Conservation (phyloP, 2,113 vertebrate species). For the Gobio gobio region DNA sequence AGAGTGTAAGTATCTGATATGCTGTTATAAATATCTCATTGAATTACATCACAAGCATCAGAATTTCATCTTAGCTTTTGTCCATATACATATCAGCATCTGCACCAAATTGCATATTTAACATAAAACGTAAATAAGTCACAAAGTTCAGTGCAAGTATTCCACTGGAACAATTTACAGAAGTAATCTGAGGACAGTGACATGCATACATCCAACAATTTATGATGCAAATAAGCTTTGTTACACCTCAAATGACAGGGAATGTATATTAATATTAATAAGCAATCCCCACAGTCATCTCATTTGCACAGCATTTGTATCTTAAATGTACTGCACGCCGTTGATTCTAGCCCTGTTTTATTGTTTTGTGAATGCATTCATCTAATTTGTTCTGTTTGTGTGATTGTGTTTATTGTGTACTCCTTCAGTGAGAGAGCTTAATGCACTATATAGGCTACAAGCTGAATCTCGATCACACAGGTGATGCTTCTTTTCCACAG, state of each 20-base stretch:
- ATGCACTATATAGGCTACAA: too few relatives aligned
- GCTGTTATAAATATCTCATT: too few relatives aligned
- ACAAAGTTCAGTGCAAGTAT: background rate
- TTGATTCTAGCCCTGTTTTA: background rate
- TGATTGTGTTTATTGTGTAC: background rate
- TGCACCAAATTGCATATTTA: background rate
- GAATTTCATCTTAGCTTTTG: background rate
- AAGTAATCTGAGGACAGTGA: background rate
- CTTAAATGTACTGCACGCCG: background rate
- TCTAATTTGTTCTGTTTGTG: background rate
- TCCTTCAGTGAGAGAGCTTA: background rate
- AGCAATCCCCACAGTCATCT: background rate
- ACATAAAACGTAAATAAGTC: too few relatives aligned
- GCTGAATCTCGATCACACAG: background rate
- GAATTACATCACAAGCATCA: too few relatives aligned
- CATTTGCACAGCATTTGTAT: background rate
- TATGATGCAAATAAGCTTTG: background rate
- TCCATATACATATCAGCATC: background rate
- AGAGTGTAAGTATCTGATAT: too few relatives aligned
- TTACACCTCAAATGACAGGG: too few relatives aligned
- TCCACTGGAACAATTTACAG: background rate
- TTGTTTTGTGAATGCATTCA: background rate
- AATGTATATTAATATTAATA: background rate
- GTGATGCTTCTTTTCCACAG: conserved; percentile 6
- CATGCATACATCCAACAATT: background rate